Evolutionary conservation across 2,797 vertebrate species (phyloP), one percentile per base, ranked within the genome.

Genomic region (Sitta carolinensis): DNA sequence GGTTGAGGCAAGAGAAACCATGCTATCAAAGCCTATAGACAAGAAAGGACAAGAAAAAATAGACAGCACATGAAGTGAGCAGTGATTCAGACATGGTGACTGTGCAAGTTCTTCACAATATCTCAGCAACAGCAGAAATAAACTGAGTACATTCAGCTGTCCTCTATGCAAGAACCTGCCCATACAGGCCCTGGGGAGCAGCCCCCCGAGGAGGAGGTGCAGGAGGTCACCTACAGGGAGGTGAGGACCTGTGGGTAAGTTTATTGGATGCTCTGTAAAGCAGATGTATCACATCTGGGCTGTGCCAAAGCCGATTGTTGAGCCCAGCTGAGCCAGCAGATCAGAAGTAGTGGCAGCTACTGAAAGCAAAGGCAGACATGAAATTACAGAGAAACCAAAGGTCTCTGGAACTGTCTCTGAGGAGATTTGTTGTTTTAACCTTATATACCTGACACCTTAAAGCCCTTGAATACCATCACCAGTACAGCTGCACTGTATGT

Each of bases 171-270:
- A 68, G 48, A 45, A 43, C 13, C 2, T 23, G 54, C 26, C 15
- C 1, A 2, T 3, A 5, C 32, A 47, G n/a, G n/a, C 42, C 45
- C 42, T 0, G 5, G 58, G 59, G 64, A 73, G 52, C 61, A 67
- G 48, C 21, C 18, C 1, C 1, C 10, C 0, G 2, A 67, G 83
- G 27, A 62, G 61, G 25, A 83, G 22, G 29, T 0, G 1, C 1
- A 2, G 51, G 63, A 45, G 16, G 42, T 42, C n/a, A n/a, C 59
- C 59, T 36, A 4, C 40, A 40, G n/a, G 21, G 45, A 27, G 11
- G 5, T 54, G 50, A 75, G 30, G 51, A 17, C 34, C 70, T 67
- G 4, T 43, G 74, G 70, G 13, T 9, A 5, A 38, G 29, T 29
- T 43, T 22, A 5, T 25, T 21, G 16, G 2, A 6, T 38, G 26